Conservation (phyloP, 2,797 vertebrate species). For the Cacajao melanocephalus region DNA sequence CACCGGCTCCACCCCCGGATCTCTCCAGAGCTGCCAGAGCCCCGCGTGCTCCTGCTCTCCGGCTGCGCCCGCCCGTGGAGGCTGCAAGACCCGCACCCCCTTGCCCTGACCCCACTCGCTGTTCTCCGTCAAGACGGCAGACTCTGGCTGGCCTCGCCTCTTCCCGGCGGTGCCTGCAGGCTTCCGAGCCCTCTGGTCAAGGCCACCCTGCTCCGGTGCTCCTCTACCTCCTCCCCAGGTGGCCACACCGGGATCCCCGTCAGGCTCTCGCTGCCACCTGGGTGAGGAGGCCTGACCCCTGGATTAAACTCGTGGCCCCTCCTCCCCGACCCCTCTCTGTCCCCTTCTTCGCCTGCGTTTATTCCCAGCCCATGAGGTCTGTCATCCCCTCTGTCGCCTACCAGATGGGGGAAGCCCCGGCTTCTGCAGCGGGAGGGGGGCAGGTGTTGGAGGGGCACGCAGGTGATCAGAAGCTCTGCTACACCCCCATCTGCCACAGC, state of each 20-base stretch:
- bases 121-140: background rate
- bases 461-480: background rate
- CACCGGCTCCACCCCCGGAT: background rate
- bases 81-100: background rate
- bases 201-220: background rate
- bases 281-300: background rate
- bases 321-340: too few relatives aligned
- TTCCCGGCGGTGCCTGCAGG: accelerated
- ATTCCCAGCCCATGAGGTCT: background rate
- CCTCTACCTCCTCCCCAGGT: background rate
- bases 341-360: background rate
- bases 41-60: too few relatives aligned
- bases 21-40: background rate
- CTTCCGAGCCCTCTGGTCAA: too few relatives aligned
- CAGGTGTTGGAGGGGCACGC: too few relatives aligned
- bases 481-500: too few relatives aligned
- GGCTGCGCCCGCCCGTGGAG: too few relatives aligned
- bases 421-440: background rate
- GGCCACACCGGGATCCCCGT: background rate
- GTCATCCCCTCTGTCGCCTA: too few relatives aligned
- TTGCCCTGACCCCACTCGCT: background rate
- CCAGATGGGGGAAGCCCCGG: background rate
- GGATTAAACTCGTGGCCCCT: background rate
- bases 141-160: background rate
- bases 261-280: background rate